phyloP scores from a whole-genome alignment of 2,113 vertebrate genomes.

The Blennius ocellaris region DNA sequence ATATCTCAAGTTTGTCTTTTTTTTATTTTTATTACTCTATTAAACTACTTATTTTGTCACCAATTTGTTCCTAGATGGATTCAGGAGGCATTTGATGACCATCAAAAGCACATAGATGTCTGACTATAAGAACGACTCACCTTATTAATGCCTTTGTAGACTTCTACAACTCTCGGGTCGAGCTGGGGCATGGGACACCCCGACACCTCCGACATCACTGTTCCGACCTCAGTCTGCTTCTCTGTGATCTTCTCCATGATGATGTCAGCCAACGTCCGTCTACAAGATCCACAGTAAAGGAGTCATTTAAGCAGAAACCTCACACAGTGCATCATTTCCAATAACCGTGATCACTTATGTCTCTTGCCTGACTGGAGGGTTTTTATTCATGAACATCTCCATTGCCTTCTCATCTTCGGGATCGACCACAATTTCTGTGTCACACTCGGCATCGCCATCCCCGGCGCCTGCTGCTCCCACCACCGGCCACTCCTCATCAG shows the following conservation, averaged over 20 bases:
- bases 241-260: slow-evolving; percentile 99
- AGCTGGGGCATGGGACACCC: slow-evolving; percentile 90
- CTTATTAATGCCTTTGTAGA: slow-evolving; percentile 93
- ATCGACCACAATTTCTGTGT: slow-evolving; percentile 84
- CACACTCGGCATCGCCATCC: slow-evolving; percentile 57
- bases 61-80: no score
- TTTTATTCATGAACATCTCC: slow-evolving; percentile 97
- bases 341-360: not conserved
- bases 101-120: no score
- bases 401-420: slow-evolving; percentile 93
- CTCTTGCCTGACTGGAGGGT: slow-evolving; percentile 90
- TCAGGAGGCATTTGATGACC: no score
- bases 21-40: no score
- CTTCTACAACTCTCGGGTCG: slow-evolving; percentile 91
- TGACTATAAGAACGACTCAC: slow-evolving; percentile 66
- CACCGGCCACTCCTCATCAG: slow-evolving; percentile 92
- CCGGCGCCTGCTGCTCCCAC: slow-evolving; percentile 82
- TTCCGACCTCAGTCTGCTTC: slow-evolving; percentile 96
- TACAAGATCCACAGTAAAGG: slow-evolving; percentile 54
- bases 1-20: no score
- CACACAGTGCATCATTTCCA: accelerated
- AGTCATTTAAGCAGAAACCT: not conserved
- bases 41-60: no score
- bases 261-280: slow-evolving; percentile 93
- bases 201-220: slow-evolving; percentile 90